phyloP scores from a whole-genome alignment of 2,797 vertebrate genomes.

The Bovichtus variegatus region DNA sequence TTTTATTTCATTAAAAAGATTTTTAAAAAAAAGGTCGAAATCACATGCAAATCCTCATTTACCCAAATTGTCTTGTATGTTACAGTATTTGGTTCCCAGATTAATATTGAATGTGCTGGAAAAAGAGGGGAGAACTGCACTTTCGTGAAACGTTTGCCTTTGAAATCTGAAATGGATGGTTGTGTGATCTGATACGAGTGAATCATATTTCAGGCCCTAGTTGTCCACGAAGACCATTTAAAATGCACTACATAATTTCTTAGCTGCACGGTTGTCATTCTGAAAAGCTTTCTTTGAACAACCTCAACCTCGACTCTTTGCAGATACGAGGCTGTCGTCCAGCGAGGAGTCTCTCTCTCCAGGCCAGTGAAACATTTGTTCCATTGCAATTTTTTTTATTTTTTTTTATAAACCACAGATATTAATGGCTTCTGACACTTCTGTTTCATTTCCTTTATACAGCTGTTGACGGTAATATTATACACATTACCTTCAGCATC shows the following conservation, averaged over 20 bases:
- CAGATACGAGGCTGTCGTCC: slow-evolving; percentile 35
- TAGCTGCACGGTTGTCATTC: slow-evolving; percentile 35
- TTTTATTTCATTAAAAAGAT: neutral
- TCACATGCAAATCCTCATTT: neutral
- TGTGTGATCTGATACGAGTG: slow-evolving; percentile 11
- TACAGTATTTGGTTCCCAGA: neutral
- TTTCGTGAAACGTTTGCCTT: neutral
- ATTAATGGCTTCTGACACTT: slow-evolving; percentile 54
- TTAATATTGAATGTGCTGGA: neutral
- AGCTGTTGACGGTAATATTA: slow-evolving; percentile 51
- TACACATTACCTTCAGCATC: slow-evolving; percentile 58
- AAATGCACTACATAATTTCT: slow-evolving; percentile 38
- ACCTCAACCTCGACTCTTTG: slow-evolving; percentile 17
- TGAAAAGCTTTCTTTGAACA: slow-evolving; percentile 20
- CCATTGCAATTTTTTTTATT: too few species aligned
- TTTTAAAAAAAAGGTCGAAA: slow-evolving; percentile 25
- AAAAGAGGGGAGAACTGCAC: neutral
- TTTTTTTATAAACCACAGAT: slow-evolving; percentile 38
- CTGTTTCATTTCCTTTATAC: slow-evolving; percentile 32
- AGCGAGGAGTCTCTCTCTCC: slow-evolving; percentile 22
- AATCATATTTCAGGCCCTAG: slow-evolving; percentile 23
- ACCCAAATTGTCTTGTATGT: neutral
- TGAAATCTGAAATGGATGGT: neutral
- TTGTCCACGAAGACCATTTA: slow-evolving; percentile 16
- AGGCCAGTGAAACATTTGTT: slow-evolving; percentile 39